Evolutionary conservation across 1,140 invertebrate species (phyloP).

Genomic region (Neodiprion lecontei): DNA sequence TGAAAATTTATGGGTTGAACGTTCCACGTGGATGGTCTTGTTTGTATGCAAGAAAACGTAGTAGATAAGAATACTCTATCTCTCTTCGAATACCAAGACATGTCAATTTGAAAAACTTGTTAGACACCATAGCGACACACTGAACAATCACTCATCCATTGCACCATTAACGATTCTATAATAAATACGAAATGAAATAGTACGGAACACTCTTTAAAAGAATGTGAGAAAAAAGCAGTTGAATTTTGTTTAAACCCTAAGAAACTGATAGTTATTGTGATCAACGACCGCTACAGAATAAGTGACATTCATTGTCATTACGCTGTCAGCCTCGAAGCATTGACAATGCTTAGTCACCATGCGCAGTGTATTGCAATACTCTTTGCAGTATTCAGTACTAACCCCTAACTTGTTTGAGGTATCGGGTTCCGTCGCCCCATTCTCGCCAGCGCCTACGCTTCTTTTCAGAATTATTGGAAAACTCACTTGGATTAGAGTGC

Average conservation of each 20-base stretch:
- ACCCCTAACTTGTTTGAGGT: slow-evolving; percentile 55
- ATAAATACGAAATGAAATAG: background rate
- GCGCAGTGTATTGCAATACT: background rate
- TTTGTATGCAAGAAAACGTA: background rate
- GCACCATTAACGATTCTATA: background rate
- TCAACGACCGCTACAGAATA: background rate
- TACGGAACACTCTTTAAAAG: background rate
- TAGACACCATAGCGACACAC: background rate
- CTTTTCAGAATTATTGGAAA: slow-evolving; percentile 45
- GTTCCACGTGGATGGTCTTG: too few species aligned
- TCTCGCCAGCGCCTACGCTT: slow-evolving; percentile 51
- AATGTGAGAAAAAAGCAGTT: background rate
- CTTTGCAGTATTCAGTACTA: slow-evolving; percentile 33
- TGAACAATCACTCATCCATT: background rate
- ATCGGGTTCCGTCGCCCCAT: slow-evolving; percentile 52
- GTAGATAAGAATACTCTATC: background rate
- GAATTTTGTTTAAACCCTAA: background rate
- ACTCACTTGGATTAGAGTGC: slow-evolving; percentile 42
- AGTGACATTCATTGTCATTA: background rate
- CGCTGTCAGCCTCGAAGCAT: background rate
- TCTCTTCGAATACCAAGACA: background rate
- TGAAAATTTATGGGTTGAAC: too few species aligned
- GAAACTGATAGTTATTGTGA: background rate
- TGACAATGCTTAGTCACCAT: background rate
- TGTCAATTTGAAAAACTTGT: background rate